phyloP scores from a whole-genome alignment of 2,797 vertebrate species.

The Bufotes viridis region DNA sequence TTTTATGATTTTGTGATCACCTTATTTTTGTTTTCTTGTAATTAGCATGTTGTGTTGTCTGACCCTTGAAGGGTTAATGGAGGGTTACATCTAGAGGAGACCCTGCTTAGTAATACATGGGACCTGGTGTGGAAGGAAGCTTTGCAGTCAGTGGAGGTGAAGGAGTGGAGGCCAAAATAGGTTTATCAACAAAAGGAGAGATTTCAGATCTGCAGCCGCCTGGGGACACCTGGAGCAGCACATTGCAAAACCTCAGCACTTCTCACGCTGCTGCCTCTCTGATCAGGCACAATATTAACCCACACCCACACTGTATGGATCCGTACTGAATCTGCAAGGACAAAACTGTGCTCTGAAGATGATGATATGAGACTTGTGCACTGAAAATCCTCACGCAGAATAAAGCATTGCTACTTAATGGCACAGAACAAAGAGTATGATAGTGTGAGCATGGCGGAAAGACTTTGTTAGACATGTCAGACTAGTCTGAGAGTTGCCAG shows the following conservation, averaged over 20 bases:
- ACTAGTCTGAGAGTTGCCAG: slow-evolving; percentile 37
- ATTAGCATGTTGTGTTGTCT: slow-evolving; percentile 1
- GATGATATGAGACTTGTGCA: slow-evolving; percentile 32
- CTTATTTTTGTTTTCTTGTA: slow-evolving; percentile 10
- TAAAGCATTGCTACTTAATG: slow-evolving; percentile 25
- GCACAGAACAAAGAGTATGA: slow-evolving; percentile 39
- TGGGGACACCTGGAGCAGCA: slow-evolving; percentile 53
- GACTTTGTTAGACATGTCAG: slow-evolving; percentile 20
- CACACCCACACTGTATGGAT: neutral
- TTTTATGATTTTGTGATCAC: neutral
- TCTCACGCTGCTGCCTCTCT: slow-evolving; percentile 46
- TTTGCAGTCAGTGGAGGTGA: slow-evolving; percentile 25
- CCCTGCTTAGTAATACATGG: neutral
- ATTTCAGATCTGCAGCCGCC: slow-evolving; percentile 35
- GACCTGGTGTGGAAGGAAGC: neutral
- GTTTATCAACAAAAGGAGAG: slow-evolving; percentile 45
- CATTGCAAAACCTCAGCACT: slow-evolving; percentile 58
- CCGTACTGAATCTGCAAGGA: neutral
- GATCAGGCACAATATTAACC: slow-evolving; percentile 46
- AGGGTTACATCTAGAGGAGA: neutral
- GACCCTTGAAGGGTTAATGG: slow-evolving; percentile 33
- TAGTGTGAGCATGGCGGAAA: slow-evolving; percentile 32
- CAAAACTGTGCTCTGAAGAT: neutral
- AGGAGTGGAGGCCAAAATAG: slow-evolving; percentile 40
- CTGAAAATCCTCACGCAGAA: slow-evolving; percentile 10